phyloP scores from a whole-genome alignment of 2,113 vertebrate genomes.

The Megaceryle maxima region DNA sequence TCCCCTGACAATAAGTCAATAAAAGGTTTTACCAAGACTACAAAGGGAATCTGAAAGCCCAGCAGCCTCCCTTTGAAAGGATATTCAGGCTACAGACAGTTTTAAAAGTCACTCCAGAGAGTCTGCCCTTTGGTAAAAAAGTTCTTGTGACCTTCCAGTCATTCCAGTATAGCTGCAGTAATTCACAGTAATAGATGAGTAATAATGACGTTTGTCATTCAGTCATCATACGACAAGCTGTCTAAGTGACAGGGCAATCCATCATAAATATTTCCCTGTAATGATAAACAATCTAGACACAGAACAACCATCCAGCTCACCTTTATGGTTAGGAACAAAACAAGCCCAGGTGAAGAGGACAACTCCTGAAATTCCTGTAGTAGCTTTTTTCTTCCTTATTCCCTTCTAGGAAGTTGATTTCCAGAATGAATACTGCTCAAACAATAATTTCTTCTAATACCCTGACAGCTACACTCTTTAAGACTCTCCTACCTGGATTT shows the following conservation, averaged over 20 bases:
- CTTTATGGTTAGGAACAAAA: neutral
- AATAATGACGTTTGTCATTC: neutral
- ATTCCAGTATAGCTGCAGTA: neutral
- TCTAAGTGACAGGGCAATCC: neutral
- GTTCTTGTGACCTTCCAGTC: neutral
- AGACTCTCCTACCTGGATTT: neutral
- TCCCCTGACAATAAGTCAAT: neutral
- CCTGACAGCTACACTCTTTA: neutral
- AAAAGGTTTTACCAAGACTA: neutral
- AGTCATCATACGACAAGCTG: neutral
- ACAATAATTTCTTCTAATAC: neutral
- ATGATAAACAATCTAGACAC: neutral
- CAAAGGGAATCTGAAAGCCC: neutral
- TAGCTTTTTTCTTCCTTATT: neutral
- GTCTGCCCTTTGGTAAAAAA: conserved; percentile 1
- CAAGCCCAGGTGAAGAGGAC: neutral
- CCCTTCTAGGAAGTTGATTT: neutral
- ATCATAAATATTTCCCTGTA: neutral
- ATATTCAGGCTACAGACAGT: neutral
- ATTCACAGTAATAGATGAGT: neutral
- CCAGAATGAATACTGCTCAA: neutral
- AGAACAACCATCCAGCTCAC: neutral
- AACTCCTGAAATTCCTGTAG: neutral
- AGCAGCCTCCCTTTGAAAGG: neutral
- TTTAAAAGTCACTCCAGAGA: conserved; percentile 24